A percentile compares a stretch with the other conserved stretches of the same genome.
These are phyloP conservation scores for Periplaneta americana DNA, from an alignment of 1,140 invertebrate species.

Conservation along the genomic window DNA sequence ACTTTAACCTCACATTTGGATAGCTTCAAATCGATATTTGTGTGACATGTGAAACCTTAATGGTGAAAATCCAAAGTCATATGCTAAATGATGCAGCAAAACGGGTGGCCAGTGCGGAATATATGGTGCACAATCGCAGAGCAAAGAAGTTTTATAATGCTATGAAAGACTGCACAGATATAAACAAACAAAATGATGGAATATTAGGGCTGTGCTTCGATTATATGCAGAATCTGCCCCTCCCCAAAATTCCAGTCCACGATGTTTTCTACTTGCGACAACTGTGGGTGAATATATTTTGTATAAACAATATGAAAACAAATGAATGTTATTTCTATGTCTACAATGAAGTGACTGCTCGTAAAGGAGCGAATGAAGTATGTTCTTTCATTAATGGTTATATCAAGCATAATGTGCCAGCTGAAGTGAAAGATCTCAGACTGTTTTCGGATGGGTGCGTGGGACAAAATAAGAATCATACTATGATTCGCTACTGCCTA, in stretches of 20 bases:
- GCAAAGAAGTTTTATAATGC: not conserved
- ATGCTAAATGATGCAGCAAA: slow-evolving; percentile 3
- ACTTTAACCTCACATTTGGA: slow-evolving; percentile 6
- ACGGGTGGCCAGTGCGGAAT: not conserved
- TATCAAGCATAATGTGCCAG: slow-evolving; percentile 7
- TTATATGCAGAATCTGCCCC: not conserved
- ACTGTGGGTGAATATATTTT: slow-evolving; percentile 22
- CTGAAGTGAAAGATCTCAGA: not conserved
- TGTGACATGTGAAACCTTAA: not conserved
- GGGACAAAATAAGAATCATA: slow-evolving; percentile 9
- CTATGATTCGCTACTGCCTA: not conserved
- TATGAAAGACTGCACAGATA: not conserved
- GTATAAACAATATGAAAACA: slow-evolving; percentile 17
- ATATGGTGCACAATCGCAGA: not conserved
- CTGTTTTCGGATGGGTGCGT: not conserved
- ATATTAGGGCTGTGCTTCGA: not conserved
- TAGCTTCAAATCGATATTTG: not conserved
- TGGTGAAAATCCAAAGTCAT: slow-evolving; percentile 4
- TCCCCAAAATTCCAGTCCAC: not conserved
- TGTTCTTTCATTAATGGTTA: slow-evolving; percentile 19
- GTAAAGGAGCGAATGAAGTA: slow-evolving; percentile 18
- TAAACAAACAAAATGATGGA: not conserved
- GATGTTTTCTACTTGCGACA: slow-evolving; percentile 20
- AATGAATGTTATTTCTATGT: slow-evolving; percentile 18
- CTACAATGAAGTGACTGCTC: slow-evolving; percentile 15